Conservation (phyloP, 2,797 vertebrate genomes). For the Sebastes hubbsi region DNA sequence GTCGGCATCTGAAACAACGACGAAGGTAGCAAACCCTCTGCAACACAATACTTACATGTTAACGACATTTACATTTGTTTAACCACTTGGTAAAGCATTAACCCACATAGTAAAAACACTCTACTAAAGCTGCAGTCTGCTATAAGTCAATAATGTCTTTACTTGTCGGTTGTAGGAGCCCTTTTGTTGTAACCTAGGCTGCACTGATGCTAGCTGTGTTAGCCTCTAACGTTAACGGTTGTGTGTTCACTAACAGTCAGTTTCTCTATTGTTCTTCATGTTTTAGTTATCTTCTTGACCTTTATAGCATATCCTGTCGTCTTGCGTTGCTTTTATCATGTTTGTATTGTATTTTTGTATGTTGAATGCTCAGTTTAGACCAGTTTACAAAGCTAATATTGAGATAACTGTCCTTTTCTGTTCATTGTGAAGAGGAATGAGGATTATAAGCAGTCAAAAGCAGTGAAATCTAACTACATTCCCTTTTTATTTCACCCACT, state of each 20-base stretch:
- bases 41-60: not conserved
- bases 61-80: not conserved
- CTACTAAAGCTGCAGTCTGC: not conserved
- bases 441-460: not conserved
- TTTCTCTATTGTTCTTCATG: not conserved
- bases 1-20: conserved; percentile 75
- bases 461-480: not conserved
- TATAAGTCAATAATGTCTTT: not conserved
- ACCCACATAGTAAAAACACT: fast-evolving
- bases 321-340: fast-evolving
- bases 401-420: not conserved
- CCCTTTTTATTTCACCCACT: not conserved
- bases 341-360: not conserved
- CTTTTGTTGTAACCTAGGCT: conserved; percentile 46
- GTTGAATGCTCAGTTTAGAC: not conserved
- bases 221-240: conserved; percentile 40
- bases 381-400: not conserved
- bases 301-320: fast-evolving
- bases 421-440: no score
- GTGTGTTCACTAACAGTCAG: not conserved
- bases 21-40: conserved; percentile 70
- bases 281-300: not conserved
- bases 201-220: conserved; percentile 60
- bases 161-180: not conserved
- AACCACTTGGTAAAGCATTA: not conserved